Evolutionary conservation across 2,888 invertebrate species (phyloP).

Genomic region (Polydrusus tereticollis): DNA sequence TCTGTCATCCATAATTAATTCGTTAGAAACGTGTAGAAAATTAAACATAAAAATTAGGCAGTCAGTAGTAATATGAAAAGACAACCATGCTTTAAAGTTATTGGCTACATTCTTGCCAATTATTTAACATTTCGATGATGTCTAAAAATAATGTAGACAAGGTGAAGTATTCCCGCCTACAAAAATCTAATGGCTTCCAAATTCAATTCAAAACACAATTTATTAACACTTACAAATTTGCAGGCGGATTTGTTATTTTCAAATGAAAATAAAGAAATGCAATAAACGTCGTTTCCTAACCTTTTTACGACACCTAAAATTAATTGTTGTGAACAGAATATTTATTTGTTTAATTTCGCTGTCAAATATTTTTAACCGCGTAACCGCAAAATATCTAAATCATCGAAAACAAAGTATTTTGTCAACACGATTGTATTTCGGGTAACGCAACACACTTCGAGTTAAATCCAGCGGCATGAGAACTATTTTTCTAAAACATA

Average conservation of each 20-base stretch:
- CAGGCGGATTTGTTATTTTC: background rate
- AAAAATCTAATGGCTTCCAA: background rate
- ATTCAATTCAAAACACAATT: background rate
- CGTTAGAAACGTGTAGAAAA: background rate
- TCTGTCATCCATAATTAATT: background rate
- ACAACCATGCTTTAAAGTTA: too few species aligned
- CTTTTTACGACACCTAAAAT: background rate
- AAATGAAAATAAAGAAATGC: slow-evolving; percentile 1
- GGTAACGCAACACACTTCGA: slow-evolving; percentile 27
- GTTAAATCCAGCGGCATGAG: slow-evolving; percentile 23
- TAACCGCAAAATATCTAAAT: slow-evolving; percentile 37
- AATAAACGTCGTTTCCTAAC: slow-evolving; percentile 1
- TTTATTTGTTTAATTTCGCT: slow-evolving; percentile 30
- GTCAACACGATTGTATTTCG: slow-evolving; percentile 31
- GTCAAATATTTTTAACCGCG: slow-evolving; percentile 31
- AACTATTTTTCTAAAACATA: slow-evolving; percentile 23
- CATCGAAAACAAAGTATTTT: slow-evolving; percentile 28
- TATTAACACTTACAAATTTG: background rate
- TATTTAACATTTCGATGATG: background rate
- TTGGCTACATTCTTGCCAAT: too few species aligned
- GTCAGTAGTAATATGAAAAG: background rate
- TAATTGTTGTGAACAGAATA: background rate
- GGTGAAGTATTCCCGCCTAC: too few species aligned
- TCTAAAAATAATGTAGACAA: too few species aligned
- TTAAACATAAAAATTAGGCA: background rate